These are phyloP conservation scores for Urosaurus nigricauda DNA, from an alignment of 2,797 vertebrate genomes.

Conservation along the genomic window DNA sequence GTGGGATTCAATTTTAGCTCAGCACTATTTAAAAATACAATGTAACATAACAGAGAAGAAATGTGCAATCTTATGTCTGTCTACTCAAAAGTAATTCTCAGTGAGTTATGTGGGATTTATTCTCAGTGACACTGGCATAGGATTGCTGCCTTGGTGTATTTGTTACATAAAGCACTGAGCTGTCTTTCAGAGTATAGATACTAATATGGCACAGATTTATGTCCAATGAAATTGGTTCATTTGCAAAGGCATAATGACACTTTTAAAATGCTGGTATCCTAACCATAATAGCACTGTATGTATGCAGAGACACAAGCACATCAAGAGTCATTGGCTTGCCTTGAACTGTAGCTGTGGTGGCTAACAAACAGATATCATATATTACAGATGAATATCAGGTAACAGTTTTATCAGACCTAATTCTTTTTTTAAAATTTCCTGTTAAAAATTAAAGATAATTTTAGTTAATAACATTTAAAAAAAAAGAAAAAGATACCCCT, in stretches of 20 bases:
- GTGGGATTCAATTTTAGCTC: no score
- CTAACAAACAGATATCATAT: constrained; percentile 63
- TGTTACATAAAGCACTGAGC: background rate
- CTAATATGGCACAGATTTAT: constrained; percentile 11
- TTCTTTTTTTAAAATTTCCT: constrained; percentile 4
- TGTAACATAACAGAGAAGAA: no score
- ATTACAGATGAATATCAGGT: constrained; percentile 40
- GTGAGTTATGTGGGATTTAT: background rate
- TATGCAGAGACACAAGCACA: constrained; percentile 57
- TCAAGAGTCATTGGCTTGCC: constrained; percentile 62
- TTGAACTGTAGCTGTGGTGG: constrained; percentile 58
- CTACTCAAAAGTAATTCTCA: background rate
- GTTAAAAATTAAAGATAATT: background rate
- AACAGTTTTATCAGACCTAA: constrained; percentile 40
- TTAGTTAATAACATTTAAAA: constrained; percentile 13
- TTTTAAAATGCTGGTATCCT: background rate
- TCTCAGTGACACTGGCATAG: background rate
- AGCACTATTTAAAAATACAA: no score
- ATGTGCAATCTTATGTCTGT: no score
- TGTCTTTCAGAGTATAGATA: background rate
- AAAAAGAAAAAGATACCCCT: background rate
- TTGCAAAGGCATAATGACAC: constrained; percentile 9
- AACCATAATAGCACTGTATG: constrained; percentile 21
- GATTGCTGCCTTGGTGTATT: background rate
- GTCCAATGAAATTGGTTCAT: background rate